Percentiles rank a stretch among this genome's conserved stretches.
phyloP scores from a whole-genome alignment of 37 sponge, comb jelly and placozoan species.

The Haliclona indistincta region DNA sequence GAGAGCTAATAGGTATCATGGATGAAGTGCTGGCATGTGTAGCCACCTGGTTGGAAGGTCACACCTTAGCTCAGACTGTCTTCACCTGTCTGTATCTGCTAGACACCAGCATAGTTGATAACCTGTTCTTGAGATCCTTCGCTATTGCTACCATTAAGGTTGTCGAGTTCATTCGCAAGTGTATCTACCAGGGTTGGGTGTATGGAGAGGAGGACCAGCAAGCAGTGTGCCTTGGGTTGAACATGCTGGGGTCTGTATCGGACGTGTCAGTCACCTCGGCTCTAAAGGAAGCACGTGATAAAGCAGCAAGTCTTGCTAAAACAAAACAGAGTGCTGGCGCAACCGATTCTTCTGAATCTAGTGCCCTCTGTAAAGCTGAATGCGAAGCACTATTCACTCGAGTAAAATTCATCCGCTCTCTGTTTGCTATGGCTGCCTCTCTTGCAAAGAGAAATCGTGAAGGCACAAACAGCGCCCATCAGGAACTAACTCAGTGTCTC shows the following conservation, averaged over 20 bases:
- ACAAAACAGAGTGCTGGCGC: background rate
- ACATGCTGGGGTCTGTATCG: conserved; percentile 31
- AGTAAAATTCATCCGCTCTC: conserved; percentile 32
- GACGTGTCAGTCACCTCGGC: conserved; percentile 21
- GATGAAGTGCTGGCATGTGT: conserved; percentile 90
- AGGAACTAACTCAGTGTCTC: conserved; percentile 39
- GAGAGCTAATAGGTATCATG: conserved; percentile 81
- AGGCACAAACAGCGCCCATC: conserved; percentile 17
- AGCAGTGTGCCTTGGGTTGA: conserved; percentile 48
- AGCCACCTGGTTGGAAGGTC: conserved; percentile 94
- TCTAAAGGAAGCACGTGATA: conserved; percentile 68
- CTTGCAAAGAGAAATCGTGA: conserved; percentile 32
- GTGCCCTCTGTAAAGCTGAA: background rate
- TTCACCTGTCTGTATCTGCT: conserved; percentile 89
- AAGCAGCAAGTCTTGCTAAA: conserved; percentile 14
- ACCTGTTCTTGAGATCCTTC: conserved; percentile 51
- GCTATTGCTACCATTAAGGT: conserved; percentile 38
- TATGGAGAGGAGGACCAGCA: conserved; percentile 85
- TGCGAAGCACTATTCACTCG: conserved; percentile 45
- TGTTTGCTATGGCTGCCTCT: conserved; percentile 29
- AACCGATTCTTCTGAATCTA: background rate
- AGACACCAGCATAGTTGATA: conserved; percentile 41
- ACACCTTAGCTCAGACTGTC: conserved; percentile 96
- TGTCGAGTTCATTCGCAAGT: conserved; percentile 62
- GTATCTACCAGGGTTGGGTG: conserved; percentile 57